These are phyloP conservation scores for Pterois miles DNA, from an alignment of 2,797 vertebrate species.

Conservation along the genomic window DNA sequence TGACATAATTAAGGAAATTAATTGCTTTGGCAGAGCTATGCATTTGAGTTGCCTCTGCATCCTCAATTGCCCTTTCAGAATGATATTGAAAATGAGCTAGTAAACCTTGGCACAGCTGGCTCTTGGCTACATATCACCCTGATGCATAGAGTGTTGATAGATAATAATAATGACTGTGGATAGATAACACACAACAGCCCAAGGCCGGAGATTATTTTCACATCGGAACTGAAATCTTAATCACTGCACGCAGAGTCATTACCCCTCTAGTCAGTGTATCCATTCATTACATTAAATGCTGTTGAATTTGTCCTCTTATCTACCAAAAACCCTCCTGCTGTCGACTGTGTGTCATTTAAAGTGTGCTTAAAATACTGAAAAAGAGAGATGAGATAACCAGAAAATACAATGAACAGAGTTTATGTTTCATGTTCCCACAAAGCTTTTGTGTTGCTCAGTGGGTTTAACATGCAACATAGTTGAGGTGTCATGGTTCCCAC, in stretches of 20 bases:
- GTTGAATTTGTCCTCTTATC: slow-evolving; percentile 5
- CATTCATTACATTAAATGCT: not conserved
- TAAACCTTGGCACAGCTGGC: not conserved
- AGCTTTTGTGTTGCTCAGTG: not conserved
- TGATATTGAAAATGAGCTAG: slow-evolving; percentile 1
- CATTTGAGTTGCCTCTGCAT: not conserved
- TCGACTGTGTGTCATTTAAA: not conserved
- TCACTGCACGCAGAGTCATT: slow-evolving; percentile 4
- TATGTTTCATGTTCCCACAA: not conserved
- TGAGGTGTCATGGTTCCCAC: not conserved
- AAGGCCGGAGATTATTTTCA: slow-evolving; percentile 20
- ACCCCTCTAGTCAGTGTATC: not conserved
- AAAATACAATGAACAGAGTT: not conserved
- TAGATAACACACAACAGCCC: slow-evolving; percentile 19
- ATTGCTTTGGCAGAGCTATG: not conserved
- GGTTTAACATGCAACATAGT: not conserved
- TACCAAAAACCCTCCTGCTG: not conserved
- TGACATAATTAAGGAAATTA: not conserved
- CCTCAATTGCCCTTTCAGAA: not conserved
- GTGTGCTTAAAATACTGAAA: not conserved
- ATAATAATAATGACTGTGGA: not conserved
- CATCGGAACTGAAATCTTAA: slow-evolving; percentile 27
- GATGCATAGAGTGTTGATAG: slow-evolving; percentile 10
- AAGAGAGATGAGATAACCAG: not conserved
- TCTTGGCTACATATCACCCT: slow-evolving; percentile 4